These are phyloP conservation scores for Epiperipatus broadwayi DNA, from an alignment of 2,888 invertebrate genomes.

Conservation along the genomic window DNA sequence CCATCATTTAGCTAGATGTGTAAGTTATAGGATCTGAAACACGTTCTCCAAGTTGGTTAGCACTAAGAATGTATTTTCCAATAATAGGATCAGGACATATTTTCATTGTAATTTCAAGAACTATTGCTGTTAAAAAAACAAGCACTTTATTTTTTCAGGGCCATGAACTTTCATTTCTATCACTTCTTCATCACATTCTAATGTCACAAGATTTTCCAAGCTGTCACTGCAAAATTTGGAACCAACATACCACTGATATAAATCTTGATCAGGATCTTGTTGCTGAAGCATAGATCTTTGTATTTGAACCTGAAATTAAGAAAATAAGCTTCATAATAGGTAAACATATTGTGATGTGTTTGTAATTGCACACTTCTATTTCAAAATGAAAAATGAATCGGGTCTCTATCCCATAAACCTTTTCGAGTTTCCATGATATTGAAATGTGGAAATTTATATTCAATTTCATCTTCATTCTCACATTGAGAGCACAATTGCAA, in stretches of 20 bases:
- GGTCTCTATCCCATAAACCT: too few species aligned
- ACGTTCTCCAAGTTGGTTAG: conserved; percentile 36
- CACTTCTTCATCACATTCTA: conserved; percentile 36
- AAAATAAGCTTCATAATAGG: too few species aligned
- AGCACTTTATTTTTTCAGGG: conserved; percentile 40
- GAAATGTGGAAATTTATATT: conserved; percentile 55
- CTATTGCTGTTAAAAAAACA: conserved; percentile 42
- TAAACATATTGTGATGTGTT: too few species aligned
- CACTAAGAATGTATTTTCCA: conserved; percentile 44
- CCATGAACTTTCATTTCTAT: conserved; percentile 47
- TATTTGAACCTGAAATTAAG: too few species aligned
- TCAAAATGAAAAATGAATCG: too few species aligned
- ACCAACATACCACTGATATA: conserved; percentile 53
- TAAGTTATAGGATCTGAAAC: conserved; percentile 22
- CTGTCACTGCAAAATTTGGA: conserved; percentile 46
- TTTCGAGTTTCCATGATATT: too few species aligned
- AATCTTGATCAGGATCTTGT: conserved; percentile 40
- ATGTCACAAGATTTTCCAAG: conserved; percentile 45
- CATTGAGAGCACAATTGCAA: conserved; percentile 48
- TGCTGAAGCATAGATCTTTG: conserved; percentile 37
- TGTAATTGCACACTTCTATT: too few species aligned
- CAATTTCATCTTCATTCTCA: conserved; percentile 47
- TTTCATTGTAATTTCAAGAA: conserved; percentile 40
- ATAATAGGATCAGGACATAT: conserved; percentile 46
- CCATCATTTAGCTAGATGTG: conserved; percentile 27